Conservation (phyloP, 2,888 invertebrate species). For the Napeogenes inachia region DNA sequence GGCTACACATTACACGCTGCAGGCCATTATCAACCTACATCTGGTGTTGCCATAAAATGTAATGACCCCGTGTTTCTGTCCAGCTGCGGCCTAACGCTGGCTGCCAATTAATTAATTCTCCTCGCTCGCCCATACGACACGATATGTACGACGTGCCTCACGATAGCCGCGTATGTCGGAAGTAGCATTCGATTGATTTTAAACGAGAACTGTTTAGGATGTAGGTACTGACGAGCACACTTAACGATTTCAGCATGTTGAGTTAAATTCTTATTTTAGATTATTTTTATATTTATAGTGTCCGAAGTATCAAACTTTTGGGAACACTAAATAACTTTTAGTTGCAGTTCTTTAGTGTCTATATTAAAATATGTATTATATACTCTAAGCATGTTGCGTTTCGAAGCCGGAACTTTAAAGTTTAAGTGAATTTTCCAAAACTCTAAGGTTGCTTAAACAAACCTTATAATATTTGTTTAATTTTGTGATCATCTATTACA, state of each 20-base stretch:
- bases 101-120: conserved; percentile 68
- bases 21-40: conserved; percentile 59
- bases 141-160: conserved; percentile 66
- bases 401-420: not conserved
- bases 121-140: conserved; percentile 59
- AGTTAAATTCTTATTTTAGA: too few species aligned
- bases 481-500: too few species aligned
- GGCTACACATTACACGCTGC: conserved; percentile 34
- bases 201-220: not conserved
- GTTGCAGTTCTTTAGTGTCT: too few species aligned
- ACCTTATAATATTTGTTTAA: not conserved
- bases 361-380: too few species aligned
- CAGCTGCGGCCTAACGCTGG: conserved; percentile 64
- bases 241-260: too few species aligned
- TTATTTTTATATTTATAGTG: too few species aligned
- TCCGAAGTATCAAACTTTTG: too few species aligned
- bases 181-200: conserved; percentile 35
- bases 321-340: too few species aligned
- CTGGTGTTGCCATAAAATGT: conserved; percentile 67
- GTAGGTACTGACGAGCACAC: too few species aligned
- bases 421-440: not conserved
- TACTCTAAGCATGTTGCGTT: not conserved
- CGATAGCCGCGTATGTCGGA: conserved; percentile 42
- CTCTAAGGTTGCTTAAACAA: not conserved
- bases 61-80: conserved; percentile 54